These are phyloP conservation scores for Linyphia triangularis DNA, from an alignment of 2,888 invertebrate species.

Conservation along the genomic window DNA sequence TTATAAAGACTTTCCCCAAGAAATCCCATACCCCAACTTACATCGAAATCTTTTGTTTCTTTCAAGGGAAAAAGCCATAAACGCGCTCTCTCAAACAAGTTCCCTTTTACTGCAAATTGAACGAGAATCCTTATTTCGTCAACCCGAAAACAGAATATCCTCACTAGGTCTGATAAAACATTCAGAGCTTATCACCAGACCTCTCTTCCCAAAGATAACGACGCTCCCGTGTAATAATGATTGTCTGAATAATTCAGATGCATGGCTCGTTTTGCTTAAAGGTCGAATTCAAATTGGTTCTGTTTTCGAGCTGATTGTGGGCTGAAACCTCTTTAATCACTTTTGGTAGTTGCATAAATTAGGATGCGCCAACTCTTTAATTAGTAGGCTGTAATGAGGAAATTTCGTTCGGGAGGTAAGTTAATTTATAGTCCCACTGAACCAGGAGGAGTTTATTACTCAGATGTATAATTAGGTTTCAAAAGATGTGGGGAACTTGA, in stretches of 20 bases:
- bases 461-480: not conserved
- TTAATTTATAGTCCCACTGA: constrained; percentile 55
- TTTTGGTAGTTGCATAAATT: constrained; percentile 50
- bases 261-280: constrained; percentile 10
- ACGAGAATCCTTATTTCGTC: constrained; percentile 64
- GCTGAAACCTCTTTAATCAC: no score
- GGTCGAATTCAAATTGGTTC: no score
- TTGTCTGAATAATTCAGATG: constrained; percentile 57
- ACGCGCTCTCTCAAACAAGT: constrained; percentile 23
- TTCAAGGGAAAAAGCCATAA: constrained; percentile 26
- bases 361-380: constrained; percentile 47
- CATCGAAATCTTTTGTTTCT: constrained; percentile 15
- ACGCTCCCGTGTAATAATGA: constrained; percentile 44
- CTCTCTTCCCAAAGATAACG: constrained; percentile 49
- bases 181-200: constrained; percentile 52
- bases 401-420: constrained; percentile 20
- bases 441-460: not conserved
- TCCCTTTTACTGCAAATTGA: constrained; percentile 73
- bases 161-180: constrained; percentile 54
- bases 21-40: not conserved
- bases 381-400: constrained; percentile 43
- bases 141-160: constrained; percentile 46
- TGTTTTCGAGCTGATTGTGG: no score
- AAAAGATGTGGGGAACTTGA: constrained; percentile 7
- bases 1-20: not conserved